Evolutionary conservation across 92 coral and sea anemone species (phyloP), one percentile per base, ranked within the genome.

Genomic region (Nematostella vectensis): DNA sequence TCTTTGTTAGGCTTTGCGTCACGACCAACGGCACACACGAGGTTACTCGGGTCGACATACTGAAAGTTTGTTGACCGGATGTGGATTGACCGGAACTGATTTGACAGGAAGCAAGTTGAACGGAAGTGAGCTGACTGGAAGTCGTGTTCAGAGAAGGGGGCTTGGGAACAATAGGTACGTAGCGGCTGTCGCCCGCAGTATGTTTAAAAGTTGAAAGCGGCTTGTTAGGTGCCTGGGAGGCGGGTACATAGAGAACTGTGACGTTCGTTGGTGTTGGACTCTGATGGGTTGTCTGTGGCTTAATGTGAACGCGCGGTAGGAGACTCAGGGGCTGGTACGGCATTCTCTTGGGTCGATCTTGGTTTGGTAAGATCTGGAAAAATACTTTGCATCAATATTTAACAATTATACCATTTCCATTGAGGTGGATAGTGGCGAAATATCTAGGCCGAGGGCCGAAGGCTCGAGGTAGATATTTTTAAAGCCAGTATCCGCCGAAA

Each of bases 161-260:
- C 65, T 31, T 45, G 12, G 74, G 66, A 24, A 31, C 39, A 9
- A 58, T 44, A 25, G 47, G 54, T 16, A 62, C 44, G 31, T 17
- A 48, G 13, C 51, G 39, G 12, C 43, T 39, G 20, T 25, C 16
- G 16, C 57, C 10, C 23, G 58, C 26, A 17, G 25, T 39, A 33
- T 6, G 6, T 6, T 6, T 6, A 33, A 15, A 15, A 8, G 51
- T 10, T 19, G 9, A 6, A 8, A 6, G 18, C 12, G 38, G 59
- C 15, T 25, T 13, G 27, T 51, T 17, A 18, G 18, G 57, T 4
- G 38, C 29, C 11, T 1, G 58, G 17, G 27, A 31, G 2, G 67
- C 51, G 17, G 75, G 75, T 1, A 68, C 67, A 33, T 47, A 68
- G 11, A 68, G 49, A 19, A 68, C 18, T 4, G 67, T 68, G 38